Evolutionary conservation across 2,797 vertebrate species (phyloP).

Genomic region (Sebastes itinus): DNA sequence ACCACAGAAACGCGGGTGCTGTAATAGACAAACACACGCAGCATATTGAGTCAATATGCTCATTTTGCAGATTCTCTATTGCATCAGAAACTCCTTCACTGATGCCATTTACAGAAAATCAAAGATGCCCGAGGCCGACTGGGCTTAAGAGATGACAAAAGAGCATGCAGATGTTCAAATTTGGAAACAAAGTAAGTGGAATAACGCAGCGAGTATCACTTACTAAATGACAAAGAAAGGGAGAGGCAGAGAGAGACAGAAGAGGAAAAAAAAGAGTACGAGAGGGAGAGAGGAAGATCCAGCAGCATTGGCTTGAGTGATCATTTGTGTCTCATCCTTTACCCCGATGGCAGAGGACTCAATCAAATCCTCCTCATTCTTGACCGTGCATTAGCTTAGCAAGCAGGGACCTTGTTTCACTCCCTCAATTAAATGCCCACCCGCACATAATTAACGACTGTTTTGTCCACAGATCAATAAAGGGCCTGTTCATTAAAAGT

Average conservation of each 20-base stretch:
- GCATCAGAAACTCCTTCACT: conserved; percentile 26
- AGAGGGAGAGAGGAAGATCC: conserved; percentile 27
- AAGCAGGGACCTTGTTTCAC: conserved; percentile 71
- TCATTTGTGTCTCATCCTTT: conserved; percentile 67
- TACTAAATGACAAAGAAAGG: conserved; percentile 12
- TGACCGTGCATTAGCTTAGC: conserved; percentile 67
- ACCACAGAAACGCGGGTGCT: neutral
- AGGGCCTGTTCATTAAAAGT: conserved; percentile 82
- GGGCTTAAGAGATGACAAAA: conserved; percentile 26
- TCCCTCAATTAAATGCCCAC: conserved; percentile 81
- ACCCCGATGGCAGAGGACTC: conserved; percentile 64
- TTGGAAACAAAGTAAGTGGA: conserved; percentile 30
- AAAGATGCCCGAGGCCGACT: conserved; percentile 12
- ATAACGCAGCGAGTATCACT: conserved; percentile 19
- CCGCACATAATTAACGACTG: conserved; percentile 83
- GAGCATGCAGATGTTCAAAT: conserved; percentile 20
- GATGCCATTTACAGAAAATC: conserved; percentile 42
- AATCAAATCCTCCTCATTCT: conserved; percentile 75
- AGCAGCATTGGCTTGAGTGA: conserved; percentile 47
- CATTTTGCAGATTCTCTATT: neutral
- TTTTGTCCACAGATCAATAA: conserved; percentile 86
- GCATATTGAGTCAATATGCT: conserved; percentile 26
- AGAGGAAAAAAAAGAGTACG: neutral
- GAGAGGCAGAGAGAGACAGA: neutral
- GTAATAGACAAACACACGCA: conserved; percentile 1